Conservation (phyloP, 1,140 invertebrate species). For the Procambarus virginalis region DNA sequence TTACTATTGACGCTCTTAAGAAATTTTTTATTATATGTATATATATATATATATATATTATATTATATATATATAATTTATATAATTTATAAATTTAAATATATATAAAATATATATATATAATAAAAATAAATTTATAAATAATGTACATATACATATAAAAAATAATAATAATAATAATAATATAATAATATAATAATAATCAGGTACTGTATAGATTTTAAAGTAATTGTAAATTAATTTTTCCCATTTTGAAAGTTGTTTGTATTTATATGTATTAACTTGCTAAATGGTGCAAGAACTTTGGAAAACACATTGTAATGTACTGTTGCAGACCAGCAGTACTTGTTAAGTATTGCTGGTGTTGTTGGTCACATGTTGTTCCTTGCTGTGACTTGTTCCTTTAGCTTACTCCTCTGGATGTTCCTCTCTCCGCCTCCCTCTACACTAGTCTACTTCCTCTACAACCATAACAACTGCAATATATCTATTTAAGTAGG, state of each 20-base stretch:
- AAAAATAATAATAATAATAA: too few relatives aligned
- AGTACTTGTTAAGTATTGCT: slow-evolving; percentile 4
- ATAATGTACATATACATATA: too few relatives aligned
- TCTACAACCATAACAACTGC: not conserved
- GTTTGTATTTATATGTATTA: not conserved
- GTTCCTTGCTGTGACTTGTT: not conserved
- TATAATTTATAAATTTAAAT: too few relatives aligned
- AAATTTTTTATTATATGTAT: slow-evolving; percentile 28
- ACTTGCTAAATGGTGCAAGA: slow-evolving; percentile 12
- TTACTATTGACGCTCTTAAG: not conserved
- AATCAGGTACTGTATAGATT: too few relatives aligned
- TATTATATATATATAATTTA: slow-evolving; percentile 14
- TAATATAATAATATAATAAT: too few relatives aligned
- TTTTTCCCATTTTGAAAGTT: too few relatives aligned
- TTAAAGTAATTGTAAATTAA: too few relatives aligned
- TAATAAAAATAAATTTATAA: not conserved
- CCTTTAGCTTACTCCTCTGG: too few relatives aligned
- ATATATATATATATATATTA: slow-evolving; percentile 34
- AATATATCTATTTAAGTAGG: not conserved
- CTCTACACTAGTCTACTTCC: too few relatives aligned
- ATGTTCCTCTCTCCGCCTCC: too few relatives aligned
- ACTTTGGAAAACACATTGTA: slow-evolving; percentile 29
- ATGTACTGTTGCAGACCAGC: not conserved
- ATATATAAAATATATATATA: not conserved
- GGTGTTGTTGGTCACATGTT: not conserved